phyloP scores from a whole-genome alignment of 2,797 vertebrate species.

The Acrossocheilus fasciatus region DNA sequence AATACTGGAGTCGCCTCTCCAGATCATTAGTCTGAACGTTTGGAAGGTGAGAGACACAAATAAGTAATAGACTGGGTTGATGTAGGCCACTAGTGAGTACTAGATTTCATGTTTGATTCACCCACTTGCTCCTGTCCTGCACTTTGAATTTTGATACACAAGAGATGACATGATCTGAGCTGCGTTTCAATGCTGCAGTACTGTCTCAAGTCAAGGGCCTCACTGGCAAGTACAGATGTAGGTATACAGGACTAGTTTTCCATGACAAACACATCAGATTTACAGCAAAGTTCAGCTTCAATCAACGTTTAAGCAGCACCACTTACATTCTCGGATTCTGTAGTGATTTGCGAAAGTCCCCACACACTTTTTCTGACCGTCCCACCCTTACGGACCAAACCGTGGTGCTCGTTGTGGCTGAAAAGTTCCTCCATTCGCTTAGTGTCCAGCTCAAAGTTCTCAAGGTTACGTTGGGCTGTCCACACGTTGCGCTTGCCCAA shows the following conservation, averaged over 20 bases:
- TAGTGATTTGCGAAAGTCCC: conserved; percentile 57
- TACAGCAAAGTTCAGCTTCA: not conserved
- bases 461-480: conserved; percentile 73
- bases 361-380: conserved; percentile 58
- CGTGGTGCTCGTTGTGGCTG: conserved; percentile 72
- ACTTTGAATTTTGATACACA: conserved; percentile 20
- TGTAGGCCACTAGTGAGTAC: not conserved
- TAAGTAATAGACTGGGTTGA: not conserved
- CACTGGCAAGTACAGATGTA: conserved; percentile 14
- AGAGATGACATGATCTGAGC: conserved; percentile 13
- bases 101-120: conserved; percentile 7
- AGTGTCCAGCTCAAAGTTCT: conserved; percentile 78
- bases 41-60: conserved; percentile 1
- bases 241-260: not conserved
- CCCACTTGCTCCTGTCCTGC: not conserved
- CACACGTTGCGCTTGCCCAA: conserved; percentile 81
- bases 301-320: not conserved
- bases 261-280: conserved; percentile 12
- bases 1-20: not conserved
- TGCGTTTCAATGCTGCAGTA: not conserved
- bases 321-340: conserved; percentile 67
- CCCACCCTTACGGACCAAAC: conserved; percentile 52
- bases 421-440: conserved; percentile 85
- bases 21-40: not conserved
- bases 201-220: not conserved